Percentiles rank a stretch among this genome's conserved stretches.
Conservation (phyloP, 1,140 invertebrate genomes). For the Eriocheir sinensis region DNA sequence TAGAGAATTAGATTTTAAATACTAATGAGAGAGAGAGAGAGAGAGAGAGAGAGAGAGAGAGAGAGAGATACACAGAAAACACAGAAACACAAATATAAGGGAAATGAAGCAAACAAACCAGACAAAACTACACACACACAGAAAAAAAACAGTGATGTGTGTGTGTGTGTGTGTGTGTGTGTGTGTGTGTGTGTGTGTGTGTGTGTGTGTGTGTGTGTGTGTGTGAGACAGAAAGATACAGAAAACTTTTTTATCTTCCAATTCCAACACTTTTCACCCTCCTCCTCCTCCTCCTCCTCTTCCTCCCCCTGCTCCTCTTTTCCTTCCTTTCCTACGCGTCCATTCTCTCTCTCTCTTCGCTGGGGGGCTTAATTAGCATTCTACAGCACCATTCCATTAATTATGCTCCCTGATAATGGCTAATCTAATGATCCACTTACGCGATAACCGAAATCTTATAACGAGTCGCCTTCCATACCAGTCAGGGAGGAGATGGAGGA, state of each 20-base stretch:
- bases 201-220: too few relatives aligned
- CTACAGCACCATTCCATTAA: conserved; percentile 24
- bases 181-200: too few relatives aligned
- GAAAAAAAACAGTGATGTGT: too few relatives aligned
- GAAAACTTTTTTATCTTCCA: too few relatives aligned
- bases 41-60: conserved; percentile 22
- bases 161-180: too few relatives aligned
- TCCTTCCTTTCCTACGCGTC: background rate
- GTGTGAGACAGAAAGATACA: too few relatives aligned
- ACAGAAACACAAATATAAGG: too few relatives aligned
- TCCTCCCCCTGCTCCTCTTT: background rate
- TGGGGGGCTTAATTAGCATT: conserved; percentile 13
- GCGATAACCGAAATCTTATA: background rate
- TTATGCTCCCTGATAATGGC: background rate
- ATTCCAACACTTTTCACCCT: too few relatives aligned
- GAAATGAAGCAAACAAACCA: too few relatives aligned
- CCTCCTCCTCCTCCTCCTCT: background rate
- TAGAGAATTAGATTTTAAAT: background rate
- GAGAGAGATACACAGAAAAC: too few relatives aligned
- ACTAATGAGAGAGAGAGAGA: conserved; percentile 5
- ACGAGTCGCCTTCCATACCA: background rate
- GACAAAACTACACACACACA: too few relatives aligned
- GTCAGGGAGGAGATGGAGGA: background rate
- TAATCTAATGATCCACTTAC: conserved; percentile 13
- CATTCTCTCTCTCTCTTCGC: background rate